Conservation (phyloP, 2,113 vertebrate genomes). For the Trogon surrucura region DNA sequence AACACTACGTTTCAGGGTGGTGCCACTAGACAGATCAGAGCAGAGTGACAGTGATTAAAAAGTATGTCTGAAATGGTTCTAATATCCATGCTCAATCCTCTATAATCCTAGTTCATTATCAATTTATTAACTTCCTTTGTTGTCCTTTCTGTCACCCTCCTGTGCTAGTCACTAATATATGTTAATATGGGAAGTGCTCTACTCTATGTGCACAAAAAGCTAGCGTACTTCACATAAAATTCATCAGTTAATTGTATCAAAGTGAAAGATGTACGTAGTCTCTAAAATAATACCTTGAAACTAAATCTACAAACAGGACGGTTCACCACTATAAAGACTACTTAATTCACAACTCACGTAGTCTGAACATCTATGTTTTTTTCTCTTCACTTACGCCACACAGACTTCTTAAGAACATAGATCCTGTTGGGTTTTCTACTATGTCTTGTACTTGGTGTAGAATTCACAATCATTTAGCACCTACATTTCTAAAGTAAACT, state of each 20-base stretch:
- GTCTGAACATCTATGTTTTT: neutral
- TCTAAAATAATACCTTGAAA: neutral
- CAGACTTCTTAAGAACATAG: neutral
- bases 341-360: neutral
- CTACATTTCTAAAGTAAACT: slow-evolving; percentile 5
- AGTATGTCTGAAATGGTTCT: slow-evolving; percentile 34
- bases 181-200: neutral
- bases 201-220: neutral
- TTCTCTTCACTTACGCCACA: neutral
- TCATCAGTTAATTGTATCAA: neutral
- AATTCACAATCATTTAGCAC: neutral
- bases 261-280: neutral
- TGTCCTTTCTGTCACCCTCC: slow-evolving; percentile 27
- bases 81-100: slow-evolving; percentile 46
- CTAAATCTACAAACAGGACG: neutral
- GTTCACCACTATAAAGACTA: neutral
- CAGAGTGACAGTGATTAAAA: slow-evolving; percentile 28
- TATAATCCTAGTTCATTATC: slow-evolving; percentile 54
- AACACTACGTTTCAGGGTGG: neutral
- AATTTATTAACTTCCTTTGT: slow-evolving; percentile 59
- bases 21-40: neutral
- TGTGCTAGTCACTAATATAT: neutral
- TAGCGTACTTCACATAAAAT: neutral
- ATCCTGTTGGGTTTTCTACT: neutral
- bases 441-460: neutral